Conservation (phyloP, 2,888 invertebrate species). For the Thumatha senex region DNA sequence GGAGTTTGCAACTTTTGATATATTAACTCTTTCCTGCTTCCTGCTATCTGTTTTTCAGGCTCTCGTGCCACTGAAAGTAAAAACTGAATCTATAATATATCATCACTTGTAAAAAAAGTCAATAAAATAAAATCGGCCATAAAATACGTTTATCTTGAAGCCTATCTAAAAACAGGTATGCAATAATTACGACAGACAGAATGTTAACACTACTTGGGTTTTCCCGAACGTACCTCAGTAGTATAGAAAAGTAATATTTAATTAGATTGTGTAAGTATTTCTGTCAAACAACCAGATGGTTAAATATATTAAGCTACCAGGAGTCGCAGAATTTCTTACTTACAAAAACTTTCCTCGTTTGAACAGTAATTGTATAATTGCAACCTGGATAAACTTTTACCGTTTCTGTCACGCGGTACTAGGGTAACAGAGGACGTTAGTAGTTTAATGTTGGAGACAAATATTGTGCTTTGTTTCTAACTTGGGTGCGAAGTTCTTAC, state of each 20-base stretch:
- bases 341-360: neutral
- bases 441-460: neutral
- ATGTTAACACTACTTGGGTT: no score
- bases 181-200: no score
- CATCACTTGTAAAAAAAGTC: no score
- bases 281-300: neutral
- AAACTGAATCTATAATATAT: no score
- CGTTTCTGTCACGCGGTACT: neutral
- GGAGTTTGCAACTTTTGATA: constrained; percentile 39
- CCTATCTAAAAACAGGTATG: no score
- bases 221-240: no score
- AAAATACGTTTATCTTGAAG: no score
- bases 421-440: constrained; percentile 1
- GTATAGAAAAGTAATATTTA: no score
- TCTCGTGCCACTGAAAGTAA: no score
- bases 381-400: constrained; percentile 1
- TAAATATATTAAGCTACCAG: neutral
- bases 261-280: neutral
- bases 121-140: no score
- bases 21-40: constrained; percentile 37
- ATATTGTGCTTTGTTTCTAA: neutral
- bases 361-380: constrained; percentile 2
- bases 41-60: constrained; percentile 9
- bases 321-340: neutral
- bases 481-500: neutral